These are phyloP conservation scores for Orius insidiosus DNA, from an alignment of 1,140 invertebrate species.

Conservation along the genomic window DNA sequence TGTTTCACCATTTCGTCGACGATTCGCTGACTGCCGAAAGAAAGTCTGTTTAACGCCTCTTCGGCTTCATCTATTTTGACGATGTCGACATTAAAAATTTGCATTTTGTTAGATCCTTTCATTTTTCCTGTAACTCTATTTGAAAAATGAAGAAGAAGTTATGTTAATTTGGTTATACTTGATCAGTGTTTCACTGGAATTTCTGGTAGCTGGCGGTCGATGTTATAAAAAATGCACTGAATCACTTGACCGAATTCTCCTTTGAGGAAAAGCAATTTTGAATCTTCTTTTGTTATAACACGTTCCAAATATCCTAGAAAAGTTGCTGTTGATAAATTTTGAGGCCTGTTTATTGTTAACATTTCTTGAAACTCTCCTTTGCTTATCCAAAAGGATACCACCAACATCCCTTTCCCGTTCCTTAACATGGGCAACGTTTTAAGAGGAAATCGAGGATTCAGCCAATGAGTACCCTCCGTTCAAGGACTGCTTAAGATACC, in stretches of 20 bases:
- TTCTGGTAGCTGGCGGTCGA: slow-evolving; percentile 12
- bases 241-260: slow-evolving; percentile 4
- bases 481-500: no score
- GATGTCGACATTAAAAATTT: slow-evolving; percentile 3
- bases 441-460: no score
- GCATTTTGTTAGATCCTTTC: slow-evolving; percentile 13
- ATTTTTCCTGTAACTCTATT: slow-evolving; percentile 12
- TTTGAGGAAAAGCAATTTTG: slow-evolving; percentile 6
- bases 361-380: no score
- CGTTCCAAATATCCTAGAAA: slow-evolving; percentile 10
- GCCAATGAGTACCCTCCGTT: no score
- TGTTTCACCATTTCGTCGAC: slow-evolving; percentile 8
- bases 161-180: slow-evolving; percentile 10
- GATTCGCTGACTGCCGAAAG: slow-evolving; percentile 8
- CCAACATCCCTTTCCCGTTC: no score
- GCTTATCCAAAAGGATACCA: no score
- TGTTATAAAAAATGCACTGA: slow-evolving; percentile 12
- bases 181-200: slow-evolving; percentile 5
- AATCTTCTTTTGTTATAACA: slow-evolving; percentile 11
- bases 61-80: slow-evolving; percentile 13
- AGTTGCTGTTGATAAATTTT: background rate
- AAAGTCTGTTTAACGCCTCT: slow-evolving; percentile 14
- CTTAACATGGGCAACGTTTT: no score
- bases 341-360: no score
- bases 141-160: background rate